Base-by-base conservation (phyloP, 1,140 invertebrate genomes). In the Mesaphorura yosii region DNA sequence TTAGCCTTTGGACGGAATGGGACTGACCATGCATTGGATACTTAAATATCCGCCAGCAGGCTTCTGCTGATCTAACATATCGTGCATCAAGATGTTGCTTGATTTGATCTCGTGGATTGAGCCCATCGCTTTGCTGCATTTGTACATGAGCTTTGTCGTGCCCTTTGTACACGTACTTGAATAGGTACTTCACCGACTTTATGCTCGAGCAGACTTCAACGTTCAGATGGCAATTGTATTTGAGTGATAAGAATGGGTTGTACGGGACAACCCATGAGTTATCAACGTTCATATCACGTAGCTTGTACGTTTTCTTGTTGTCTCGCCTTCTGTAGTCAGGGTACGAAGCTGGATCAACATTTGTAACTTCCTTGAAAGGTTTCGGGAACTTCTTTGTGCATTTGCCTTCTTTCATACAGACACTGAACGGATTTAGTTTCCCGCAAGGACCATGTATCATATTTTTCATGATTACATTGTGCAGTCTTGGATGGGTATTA, bases 251-350 rank as follows among this genome's bases (percentile, higher is more conserved):
- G 4, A 73, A 52, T n/a, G 72, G 69, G 55, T 68, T 73, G 67
- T 77, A 77, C 48, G 73, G 74, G 28, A 76, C 73, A 50, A 77
- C 63, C 70, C 70, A 76, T 37, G 66, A 47, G 58, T 76, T 76
- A 60, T 75, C 70, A 29, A 74, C 63, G 6, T 20, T 38, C 3
- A n/a, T 54, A 40, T 22, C 45, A 15, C 2, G 48, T n/a, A 17
- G 19, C 22, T 17, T 37, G 19, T 0, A 23, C 41, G 5, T 0
- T n/a, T n/a, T n/a, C 29, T n/a, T 25, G 48, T 10, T 29, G 38
- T 15, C 55, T 19, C 53, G 23, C 34, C 60, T 1, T 22, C 66
- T 29, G 50, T 70, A 69, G 17, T 55, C 14, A 25, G 70, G 67
- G 63, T 70, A 71, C 22, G 66, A 65, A 55, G 71, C 63, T 19